Evolutionary conservation across 1,140 invertebrate genomes (phyloP).

Genomic region (Lasaia peninsularis): DNA sequence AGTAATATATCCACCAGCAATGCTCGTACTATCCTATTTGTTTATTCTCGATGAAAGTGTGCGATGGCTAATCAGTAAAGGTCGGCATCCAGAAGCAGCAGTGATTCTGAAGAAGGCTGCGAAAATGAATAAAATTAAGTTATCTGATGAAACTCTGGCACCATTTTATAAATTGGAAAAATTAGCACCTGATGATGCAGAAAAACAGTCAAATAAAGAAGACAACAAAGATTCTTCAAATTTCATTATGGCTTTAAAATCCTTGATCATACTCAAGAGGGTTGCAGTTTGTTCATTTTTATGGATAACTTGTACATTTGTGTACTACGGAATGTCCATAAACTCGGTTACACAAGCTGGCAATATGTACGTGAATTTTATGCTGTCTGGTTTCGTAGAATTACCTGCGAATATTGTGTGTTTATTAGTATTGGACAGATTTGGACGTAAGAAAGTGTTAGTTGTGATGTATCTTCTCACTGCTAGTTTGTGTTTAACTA

Average conservation of each 20-base stretch:
- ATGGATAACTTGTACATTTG: slow-evolving; percentile 76
- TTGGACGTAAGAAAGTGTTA: slow-evolving; percentile 58
- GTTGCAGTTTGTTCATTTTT: slow-evolving; percentile 57
- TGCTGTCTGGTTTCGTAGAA: slow-evolving; percentile 77
- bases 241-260: slow-evolving; percentile 49
- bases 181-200: slow-evolving; percentile 21
- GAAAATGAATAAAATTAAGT: slow-evolving; percentile 81
- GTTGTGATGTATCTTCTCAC: slow-evolving; percentile 60
- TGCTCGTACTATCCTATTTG: slow-evolving; percentile 81
- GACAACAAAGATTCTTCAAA: slow-evolving; percentile 31
- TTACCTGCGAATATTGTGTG: slow-evolving; percentile 78
- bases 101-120: slow-evolving; percentile 80
- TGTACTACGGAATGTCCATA: slow-evolving; percentile 84
- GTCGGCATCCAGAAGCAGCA: slow-evolving; percentile 73
- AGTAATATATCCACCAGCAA: slow-evolving; percentile 81
- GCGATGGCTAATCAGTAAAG: slow-evolving; percentile 87
- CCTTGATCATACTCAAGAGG: slow-evolving; percentile 56
- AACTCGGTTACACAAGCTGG: slow-evolving; percentile 82
- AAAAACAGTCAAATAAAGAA: slow-evolving; percentile 26
- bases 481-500: slow-evolving; percentile 56
- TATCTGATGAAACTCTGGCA: slow-evolving; percentile 76
- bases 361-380: slow-evolving; percentile 80
- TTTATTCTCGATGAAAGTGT: slow-evolving; percentile 83
- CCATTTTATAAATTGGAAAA: slow-evolving; percentile 45
- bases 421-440: slow-evolving; percentile 55